Percentiles rank a stretch among this genome's conserved stretches.
Evolutionary conservation across 2,888 invertebrate species (phyloP).

Genomic region (Yponomeuta malinellus): DNA sequence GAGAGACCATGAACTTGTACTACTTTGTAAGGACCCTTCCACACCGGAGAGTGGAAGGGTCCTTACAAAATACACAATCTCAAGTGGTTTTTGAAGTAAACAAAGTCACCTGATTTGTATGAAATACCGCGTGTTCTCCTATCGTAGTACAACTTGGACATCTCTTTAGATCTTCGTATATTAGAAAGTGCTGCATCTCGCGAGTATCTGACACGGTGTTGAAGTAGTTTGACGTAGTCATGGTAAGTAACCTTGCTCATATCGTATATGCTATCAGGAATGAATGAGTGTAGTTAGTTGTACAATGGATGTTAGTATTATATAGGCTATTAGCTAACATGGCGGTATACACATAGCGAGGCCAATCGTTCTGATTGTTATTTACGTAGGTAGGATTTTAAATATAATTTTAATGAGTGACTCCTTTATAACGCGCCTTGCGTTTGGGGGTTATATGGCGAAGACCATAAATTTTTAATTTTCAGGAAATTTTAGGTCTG

Average conservation of each 20-base stretch:
- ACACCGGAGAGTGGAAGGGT: conserved; percentile 18
- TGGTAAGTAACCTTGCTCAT: conserved; percentile 9
- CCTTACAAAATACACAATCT: too few relatives aligned
- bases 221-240: conserved; percentile 10
- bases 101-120: conserved; percentile 18
- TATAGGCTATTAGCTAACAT: conserved; percentile 23
- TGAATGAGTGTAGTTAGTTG: conserved; percentile 27
- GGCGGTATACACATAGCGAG: conserved; percentile 25
- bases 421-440: conserved; percentile 26
- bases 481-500: conserved; percentile 27
- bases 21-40: conserved; percentile 30
- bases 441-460: conserved; percentile 24
- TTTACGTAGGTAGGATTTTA: conserved; percentile 26
- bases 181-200: conserved; percentile 23
- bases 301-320: conserved; percentile 23
- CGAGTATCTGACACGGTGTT: conserved; percentile 22
- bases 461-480: conserved; percentile 20
- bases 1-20: conserved; percentile 25
- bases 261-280: conserved; percentile 29
- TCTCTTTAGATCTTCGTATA: too few relatives aligned
- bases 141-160: conserved; percentile 6
- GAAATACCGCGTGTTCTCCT: background rate
- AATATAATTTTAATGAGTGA: conserved; percentile 30
- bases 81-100: too few relatives aligned
- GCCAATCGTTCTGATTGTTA: conserved; percentile 28